Base-by-base conservation (phyloP, 2,888 invertebrate species). In the Napeogenes inachia region DNA sequence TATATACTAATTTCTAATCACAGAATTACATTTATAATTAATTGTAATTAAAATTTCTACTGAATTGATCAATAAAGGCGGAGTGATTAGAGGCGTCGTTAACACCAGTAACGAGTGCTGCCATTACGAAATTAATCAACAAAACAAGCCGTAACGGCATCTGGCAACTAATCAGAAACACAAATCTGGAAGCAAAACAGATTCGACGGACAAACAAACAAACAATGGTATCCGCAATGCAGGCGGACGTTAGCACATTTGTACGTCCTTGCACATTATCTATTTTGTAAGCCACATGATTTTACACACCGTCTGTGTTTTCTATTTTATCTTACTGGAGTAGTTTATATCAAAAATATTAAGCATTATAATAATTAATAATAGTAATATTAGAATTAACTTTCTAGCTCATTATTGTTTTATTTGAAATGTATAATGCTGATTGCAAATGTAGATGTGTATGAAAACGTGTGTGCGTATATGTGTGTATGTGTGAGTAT, bases 91-190 rank as follows among this genome's bases (percentile, higher is more conserved):
- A 50, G 50, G 4, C 4, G 10, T 30, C 21, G 10, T 13, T 54
- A 30, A 30, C 13, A 45, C n/a, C 38, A 35, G 21, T 38, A 13
- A 50, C 32, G 38, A 13, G 57, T n/a, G 47, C 53, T 35, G 60
- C 66, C 64, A 64, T 66, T 64, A 67, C 57, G 55, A 59, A 62
- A 67, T 67, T 61, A 67, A 65, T 61, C 65, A 67, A 65, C 65
- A 65, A 67, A 65, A 61, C 63, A 67, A 67, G 53, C 45, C 32
- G 60, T 60, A 57, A 63, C 59, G 57, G 63, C 63, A 61, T 65
- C 61, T 63, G 65, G 57, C 63, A 65, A 59, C 63, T 63, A 65
- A 67, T 67, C 67, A 60, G 61, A 47, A 61, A 60, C 58, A 60
- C 61, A 61, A 64, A 64, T 67, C 66, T 62, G 62, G 55, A 56